Evolutionary conservation across 1,140 invertebrate species (phyloP).

Genomic region (Rhopalosiphum padi): DNA sequence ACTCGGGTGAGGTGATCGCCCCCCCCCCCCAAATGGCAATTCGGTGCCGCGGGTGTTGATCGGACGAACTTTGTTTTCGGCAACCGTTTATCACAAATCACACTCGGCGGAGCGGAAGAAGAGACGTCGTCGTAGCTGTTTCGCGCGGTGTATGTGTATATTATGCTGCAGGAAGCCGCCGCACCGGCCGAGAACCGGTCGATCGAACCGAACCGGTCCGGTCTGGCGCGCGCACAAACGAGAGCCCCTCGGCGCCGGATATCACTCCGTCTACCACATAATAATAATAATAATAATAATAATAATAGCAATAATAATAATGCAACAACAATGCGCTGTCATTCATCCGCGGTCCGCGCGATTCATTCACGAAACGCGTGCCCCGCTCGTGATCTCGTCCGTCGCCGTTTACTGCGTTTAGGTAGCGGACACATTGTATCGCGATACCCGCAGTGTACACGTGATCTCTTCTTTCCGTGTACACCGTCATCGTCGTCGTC

Average conservation of each 20-base stretch:
- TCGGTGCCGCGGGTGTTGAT: background rate
- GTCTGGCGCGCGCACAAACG: constrained; percentile 10
- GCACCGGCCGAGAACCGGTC: background rate
- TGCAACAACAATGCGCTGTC: background rate
- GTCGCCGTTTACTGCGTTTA: background rate
- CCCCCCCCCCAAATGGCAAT: no score
- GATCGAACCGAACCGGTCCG: constrained; percentile 55
- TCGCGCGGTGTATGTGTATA: background rate
- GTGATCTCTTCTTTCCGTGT: background rate
- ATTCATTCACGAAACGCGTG: constrained; percentile 38
- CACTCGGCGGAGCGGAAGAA: background rate
- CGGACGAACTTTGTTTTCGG: constrained; percentile 31
- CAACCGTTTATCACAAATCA: background rate
- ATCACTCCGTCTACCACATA: background rate
- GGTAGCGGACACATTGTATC: background rate
- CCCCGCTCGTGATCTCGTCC: background rate
- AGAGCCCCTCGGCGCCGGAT: constrained; percentile 38
- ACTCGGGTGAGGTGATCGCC: background rate
- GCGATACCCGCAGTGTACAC: no score
- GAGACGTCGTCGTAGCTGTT: background rate
- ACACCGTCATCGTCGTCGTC: background rate
- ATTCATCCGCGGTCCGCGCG: constrained; percentile 49
- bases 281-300: background rate
- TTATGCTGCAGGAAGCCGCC: background rate
- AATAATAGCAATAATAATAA: background rate